phyloP scores from a whole-genome alignment of 2,797 vertebrate species.

The Poeciliopsis gracilis region DNA sequence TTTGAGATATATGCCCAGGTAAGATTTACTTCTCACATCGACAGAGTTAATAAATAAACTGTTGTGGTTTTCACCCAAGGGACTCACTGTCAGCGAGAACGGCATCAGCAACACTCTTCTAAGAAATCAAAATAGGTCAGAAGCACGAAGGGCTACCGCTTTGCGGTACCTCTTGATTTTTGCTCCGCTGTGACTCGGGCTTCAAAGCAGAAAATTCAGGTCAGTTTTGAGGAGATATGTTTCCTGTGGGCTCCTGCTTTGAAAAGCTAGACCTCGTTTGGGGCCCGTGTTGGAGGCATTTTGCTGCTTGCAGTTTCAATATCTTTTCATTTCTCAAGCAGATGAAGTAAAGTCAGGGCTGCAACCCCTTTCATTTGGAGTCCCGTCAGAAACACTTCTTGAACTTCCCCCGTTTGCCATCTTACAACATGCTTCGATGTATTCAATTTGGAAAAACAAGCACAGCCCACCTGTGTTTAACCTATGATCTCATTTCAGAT shows the following conservation, averaged over 20 bases:
- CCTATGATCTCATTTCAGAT: neutral
- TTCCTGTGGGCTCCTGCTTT: neutral
- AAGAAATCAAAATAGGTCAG: slow-evolving; percentile 4
- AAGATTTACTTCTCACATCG: neutral
- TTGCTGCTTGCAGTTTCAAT: neutral
- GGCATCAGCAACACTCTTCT: neutral
- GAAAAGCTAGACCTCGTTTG: neutral
- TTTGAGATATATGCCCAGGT: neutral
- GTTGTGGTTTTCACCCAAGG: neutral
- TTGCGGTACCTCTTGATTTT: neutral
- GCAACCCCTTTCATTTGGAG: neutral
- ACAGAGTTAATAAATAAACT: neutral
- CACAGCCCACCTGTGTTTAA: too few relatives aligned
- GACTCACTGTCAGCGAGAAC: neutral
- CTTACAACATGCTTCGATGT: neutral
- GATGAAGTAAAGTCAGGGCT: neutral
- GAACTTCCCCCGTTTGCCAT: too few relatives aligned
- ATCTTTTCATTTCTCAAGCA: neutral
- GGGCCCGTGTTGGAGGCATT: neutral
- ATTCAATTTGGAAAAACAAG: neutral
- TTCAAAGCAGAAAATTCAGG: neutral
- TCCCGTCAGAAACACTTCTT: neutral
- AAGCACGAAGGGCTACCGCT: neutral
- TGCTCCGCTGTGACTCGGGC: neutral
- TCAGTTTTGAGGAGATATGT: neutral